These are phyloP conservation scores for Fistularia tabacaria DNA, from an alignment of 2,797 vertebrate genomes.

Conservation along the genomic window DNA sequence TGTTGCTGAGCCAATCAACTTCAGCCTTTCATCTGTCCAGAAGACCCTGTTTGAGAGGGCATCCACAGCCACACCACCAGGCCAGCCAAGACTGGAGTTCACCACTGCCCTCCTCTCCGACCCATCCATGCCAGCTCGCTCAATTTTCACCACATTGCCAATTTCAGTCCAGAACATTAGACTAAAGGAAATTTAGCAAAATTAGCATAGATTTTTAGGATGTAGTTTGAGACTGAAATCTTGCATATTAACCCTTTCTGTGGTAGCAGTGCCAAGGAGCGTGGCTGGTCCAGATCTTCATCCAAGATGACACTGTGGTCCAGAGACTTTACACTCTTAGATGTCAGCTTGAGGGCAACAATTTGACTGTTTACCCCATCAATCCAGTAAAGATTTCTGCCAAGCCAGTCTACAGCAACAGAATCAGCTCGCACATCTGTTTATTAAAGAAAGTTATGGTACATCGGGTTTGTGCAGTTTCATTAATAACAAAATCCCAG, in stretches of 20 bases:
- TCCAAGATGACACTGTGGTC: constrained; percentile 79
- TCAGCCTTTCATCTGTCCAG: constrained; percentile 89
- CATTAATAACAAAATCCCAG: not conserved
- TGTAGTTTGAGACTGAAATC: not conserved
- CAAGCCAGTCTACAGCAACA: constrained; percentile 89
- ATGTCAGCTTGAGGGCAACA: constrained; percentile 71
- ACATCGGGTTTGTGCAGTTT: not conserved
- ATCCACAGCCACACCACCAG: constrained; percentile 85
- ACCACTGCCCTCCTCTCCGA: constrained; percentile 75
- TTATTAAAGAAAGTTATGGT: not conserved
- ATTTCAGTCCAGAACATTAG: constrained; percentile 92
- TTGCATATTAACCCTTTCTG: constrained; percentile 70
- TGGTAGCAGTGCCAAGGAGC: constrained; percentile 81
- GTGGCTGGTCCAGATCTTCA: constrained; percentile 79
- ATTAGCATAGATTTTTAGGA: not conserved
- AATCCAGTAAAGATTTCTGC: constrained; percentile 89
- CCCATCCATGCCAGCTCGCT: constrained; percentile 88
- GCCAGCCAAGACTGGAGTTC: constrained; percentile 80
- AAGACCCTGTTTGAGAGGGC: constrained; percentile 77
- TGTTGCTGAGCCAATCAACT: constrained; percentile 78
- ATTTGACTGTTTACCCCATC: constrained; percentile 80
- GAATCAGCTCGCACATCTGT: constrained; percentile 82
- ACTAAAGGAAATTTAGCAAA: constrained; percentile 54
- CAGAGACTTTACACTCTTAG: constrained; percentile 48
- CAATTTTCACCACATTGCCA: constrained; percentile 79